Conservation (phyloP, 1,140 invertebrate genomes). For the Gonatopus flavifemur region DNA sequence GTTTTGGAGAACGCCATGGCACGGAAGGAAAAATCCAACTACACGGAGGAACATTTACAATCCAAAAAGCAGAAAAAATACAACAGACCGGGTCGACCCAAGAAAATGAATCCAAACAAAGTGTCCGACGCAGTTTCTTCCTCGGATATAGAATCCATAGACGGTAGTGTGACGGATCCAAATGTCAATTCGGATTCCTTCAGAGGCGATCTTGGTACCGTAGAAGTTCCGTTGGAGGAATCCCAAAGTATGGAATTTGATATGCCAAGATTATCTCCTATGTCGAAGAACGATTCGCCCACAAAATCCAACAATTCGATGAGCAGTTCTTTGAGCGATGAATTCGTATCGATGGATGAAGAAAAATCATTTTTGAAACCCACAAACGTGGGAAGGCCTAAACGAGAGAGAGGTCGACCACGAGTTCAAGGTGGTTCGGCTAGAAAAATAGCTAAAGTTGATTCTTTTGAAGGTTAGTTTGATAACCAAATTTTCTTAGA, state of each 20-base stretch:
- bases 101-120: constrained; percentile 33
- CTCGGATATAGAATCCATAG: constrained; percentile 24
- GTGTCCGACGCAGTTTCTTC: no score
- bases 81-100: constrained; percentile 48
- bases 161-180: constrained; percentile 25
- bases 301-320: constrained; percentile 37
- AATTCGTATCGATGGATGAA: constrained; percentile 30
- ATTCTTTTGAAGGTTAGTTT: constrained; percentile 42
- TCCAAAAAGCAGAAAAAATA: constrained; percentile 48
- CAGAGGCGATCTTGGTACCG: constrained; percentile 13
- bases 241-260: constrained; percentile 43
- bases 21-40: constrained; percentile 57
- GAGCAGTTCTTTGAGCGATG: constrained; percentile 35
- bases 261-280: constrained; percentile 56
- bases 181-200: constrained; percentile 32
- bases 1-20: constrained; percentile 58
- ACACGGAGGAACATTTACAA: constrained; percentile 49
- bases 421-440: constrained; percentile 32
- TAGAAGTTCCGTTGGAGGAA: constrained; percentile 31
- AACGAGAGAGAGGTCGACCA: constrained; percentile 40
- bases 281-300: constrained; percentile 45
- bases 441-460: constrained; percentile 43
- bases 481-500: background rate
- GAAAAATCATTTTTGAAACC: constrained; percentile 54
- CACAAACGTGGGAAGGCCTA: constrained; percentile 32